Evolutionary conservation across 2,888 invertebrate genomes (phyloP).

Genomic region (Argyra leucocephala): DNA sequence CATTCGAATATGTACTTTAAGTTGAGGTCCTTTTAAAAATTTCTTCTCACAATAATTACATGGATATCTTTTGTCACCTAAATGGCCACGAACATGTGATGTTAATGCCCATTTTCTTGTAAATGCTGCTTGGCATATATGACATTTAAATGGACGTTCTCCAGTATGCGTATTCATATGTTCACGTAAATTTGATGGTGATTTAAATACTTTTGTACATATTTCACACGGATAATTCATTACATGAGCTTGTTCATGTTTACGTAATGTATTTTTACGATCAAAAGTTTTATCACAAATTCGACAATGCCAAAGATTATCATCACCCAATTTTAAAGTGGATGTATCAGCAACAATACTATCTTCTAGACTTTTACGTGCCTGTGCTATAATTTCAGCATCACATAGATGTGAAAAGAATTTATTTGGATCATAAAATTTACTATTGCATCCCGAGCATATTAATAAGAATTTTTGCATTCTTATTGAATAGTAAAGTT

Average conservation of each 20-base stretch:
- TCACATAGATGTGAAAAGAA: background rate
- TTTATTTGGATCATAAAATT: background rate
- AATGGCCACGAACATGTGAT: slow-evolving; percentile 8
- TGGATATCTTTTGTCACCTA: slow-evolving; percentile 8
- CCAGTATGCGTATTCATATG: slow-evolving; percentile 9
- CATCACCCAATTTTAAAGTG: background rate
- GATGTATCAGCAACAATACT: background rate
- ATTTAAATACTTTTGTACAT: slow-evolving; percentile 3
- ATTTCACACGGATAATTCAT: slow-evolving; percentile 8
- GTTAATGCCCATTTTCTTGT: slow-evolving; percentile 9
- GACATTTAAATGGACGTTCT: background rate
- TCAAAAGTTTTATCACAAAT: slow-evolving; percentile 8
- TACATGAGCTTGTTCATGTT: slow-evolving; percentile 10
- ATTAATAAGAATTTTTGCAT: slow-evolving; percentile 1
- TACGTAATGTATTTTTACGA: background rate
- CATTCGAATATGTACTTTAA: slow-evolving; percentile 9
- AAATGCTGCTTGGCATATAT: slow-evolving; percentile 2
- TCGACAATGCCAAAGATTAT: slow-evolving; percentile 4
- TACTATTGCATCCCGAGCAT: background rate
- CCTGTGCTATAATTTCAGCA: background rate
- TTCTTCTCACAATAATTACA: slow-evolving; percentile 9
- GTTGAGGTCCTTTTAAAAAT: background rate
- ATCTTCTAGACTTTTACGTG: background rate
- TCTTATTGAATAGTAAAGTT: background rate
- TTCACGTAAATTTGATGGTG: slow-evolving; percentile 4